Base-by-base conservation (phyloP, 2,113 vertebrate species). In the Oncorhynchus tshawytscha region DNA sequence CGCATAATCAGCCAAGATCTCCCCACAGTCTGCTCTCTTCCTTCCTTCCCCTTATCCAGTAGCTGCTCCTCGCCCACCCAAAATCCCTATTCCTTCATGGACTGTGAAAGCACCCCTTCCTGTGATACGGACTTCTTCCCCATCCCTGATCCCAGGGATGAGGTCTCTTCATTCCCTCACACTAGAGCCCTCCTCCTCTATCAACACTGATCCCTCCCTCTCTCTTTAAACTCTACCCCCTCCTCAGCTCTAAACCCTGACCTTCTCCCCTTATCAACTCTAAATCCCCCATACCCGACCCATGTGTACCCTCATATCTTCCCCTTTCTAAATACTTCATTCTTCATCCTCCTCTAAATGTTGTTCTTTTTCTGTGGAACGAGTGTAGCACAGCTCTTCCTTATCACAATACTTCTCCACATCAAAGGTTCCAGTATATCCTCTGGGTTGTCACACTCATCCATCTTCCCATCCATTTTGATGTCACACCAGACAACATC, bases 401-500 rank as follows among this genome's bases (percentile, higher is more conserved):
- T 22, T n/a, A 20, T 75, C 45, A 18, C 9, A 5, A 16, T 76
- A 34, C n/a, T 78, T n/a, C 4, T 71, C 49, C 39, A 13, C 13
- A 64, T 75, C 39, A 0, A 1, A n/a, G 67, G 15, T 72, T 59
- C 39, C 8, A 57, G 67, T 12, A 60, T 60, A 20, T 76, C 45
- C 6, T 82, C 57, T 3, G 57, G 24, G 15, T 25, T 66, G 7
- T 65, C 29, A 6, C 18, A 45, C n/a, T 79, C 60, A 25, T 75
- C 70, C 1, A 49, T 11, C 51, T 45, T 45, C 39, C 39, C 39
- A 45, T 45, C 39, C 39, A 45, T 45, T 45, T 49, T 70, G 4
- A 29, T 74, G 45, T 83, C 51, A 31, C 70, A 70, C 73, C 57
- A 76, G 25, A 75, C 31, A 9, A 12, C 48, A 11, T 73, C 70